These are phyloP conservation scores for Achatina immaculata DNA, from an alignment of 1,140 invertebrate species.

Conservation along the genomic window DNA sequence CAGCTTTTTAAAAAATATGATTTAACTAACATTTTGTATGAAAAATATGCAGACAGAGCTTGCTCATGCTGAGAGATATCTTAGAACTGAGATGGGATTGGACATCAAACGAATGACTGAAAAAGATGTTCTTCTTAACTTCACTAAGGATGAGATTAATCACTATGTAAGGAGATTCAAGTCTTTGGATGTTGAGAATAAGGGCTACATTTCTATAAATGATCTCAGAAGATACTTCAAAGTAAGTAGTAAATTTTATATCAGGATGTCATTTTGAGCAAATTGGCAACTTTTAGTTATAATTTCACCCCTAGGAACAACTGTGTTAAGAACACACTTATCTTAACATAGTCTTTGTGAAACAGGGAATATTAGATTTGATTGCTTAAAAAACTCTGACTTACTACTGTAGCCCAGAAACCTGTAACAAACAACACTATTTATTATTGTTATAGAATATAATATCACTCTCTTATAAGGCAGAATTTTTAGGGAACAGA, in stretches of 20 bases:
- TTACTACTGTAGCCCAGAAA: too few species aligned
- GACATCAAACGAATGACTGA: slow-evolving; percentile 81
- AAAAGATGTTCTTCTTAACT: slow-evolving; percentile 84
- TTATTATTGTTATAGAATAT: too few species aligned
- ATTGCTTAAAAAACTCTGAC: too few species aligned
- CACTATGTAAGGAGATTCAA: slow-evolving; percentile 95
- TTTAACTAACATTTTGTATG: too few species aligned
- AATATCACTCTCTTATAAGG: too few species aligned
- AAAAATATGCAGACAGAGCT: slow-evolving; percentile 62
- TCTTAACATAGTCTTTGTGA: too few species aligned
- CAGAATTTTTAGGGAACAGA: too few species aligned
- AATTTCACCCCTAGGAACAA: too few species aligned
- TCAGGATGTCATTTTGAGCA: not conserved
- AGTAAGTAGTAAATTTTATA: slow-evolving; percentile 81
- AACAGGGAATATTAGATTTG: too few species aligned
- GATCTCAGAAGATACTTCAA: slow-evolving; percentile 94
- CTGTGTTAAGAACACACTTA: too few species aligned
- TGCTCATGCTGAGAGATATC: slow-evolving; percentile 72
- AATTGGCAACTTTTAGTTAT: slow-evolving; percentile 2
- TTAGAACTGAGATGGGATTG: slow-evolving; percentile 96
- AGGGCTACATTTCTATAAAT: slow-evolving; percentile 98
- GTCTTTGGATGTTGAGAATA: slow-evolving; percentile 93
- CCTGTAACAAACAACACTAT: too few species aligned
- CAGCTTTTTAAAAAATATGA: too few species aligned
- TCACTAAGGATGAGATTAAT: slow-evolving; percentile 94